Base-by-base conservation (phyloP, 1,140 invertebrate species). In the Tyrophagus putrescentiae region DNA sequence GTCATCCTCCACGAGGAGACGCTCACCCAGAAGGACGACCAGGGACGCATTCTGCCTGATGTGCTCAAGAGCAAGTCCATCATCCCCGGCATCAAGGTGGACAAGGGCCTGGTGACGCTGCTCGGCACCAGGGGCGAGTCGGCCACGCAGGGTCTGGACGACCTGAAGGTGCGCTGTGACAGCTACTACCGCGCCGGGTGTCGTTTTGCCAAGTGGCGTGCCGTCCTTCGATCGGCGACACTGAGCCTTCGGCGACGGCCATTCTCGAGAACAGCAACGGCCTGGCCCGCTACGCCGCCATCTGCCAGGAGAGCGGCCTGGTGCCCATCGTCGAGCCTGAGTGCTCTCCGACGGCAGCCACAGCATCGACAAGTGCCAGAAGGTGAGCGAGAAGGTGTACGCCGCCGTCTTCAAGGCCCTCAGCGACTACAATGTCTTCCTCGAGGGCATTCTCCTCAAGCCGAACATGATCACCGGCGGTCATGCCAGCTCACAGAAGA, bases 181-280 rank as follows among this genome's bases (percentile, higher is more conserved):
- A 85, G 97, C 72, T 99, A 98, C 79, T 96, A 98, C 72, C 94
- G 95, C 72, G 88, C 94, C 68, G 95, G 95, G 21, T 94, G 90
- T 70, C 84, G 93, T 65, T 99, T 98, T 72, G 93, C 94, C 67
- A 98, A 98, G 70, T 98, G 95, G 95, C 80, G 95, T 67, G 93
- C 87, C 72, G 91, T 96, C 0, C 76, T 98, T 45, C 95, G 73
- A 97, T 99, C 69, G 82, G 80, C 53, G 81, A 84, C 64, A 81
- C 87, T 70, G 90, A 84, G 0, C 93, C 95, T 1, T 87, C 89
- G 44, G 82, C 88, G 74, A 81, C 84, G 70, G 79, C 91, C 3
- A 90, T 97, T 62, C 65, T 90, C 52, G 92, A 98, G 69, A 96
- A 94, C 68, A 91, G 90, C 3, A 92, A 94, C 70, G 89, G 96